Evolutionary conservation across 2,113 vertebrate genomes (phyloP).

Genomic region (Naja naja): DNA sequence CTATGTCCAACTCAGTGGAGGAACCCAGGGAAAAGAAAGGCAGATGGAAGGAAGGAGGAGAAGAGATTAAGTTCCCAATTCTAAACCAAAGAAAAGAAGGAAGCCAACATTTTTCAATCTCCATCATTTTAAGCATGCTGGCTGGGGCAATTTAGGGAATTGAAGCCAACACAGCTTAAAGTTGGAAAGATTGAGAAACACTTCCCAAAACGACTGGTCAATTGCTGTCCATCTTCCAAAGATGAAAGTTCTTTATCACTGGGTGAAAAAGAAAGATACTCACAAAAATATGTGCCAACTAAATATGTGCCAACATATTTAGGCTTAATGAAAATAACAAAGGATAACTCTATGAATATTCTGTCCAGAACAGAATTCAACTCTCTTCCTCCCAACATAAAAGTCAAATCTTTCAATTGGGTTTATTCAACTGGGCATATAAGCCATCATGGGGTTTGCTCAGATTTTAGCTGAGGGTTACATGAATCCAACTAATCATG

Average conservation of each 20-base stretch:
- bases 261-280: not conserved
- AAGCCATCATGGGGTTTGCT: not conserved
- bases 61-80: too few species aligned
- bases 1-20: not conserved
- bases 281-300: not conserved
- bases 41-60: not conserved
- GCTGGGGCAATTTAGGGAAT: not conserved
- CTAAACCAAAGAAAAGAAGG: not conserved
- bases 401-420: not conserved
- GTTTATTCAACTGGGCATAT: not conserved
- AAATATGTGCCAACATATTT: not conserved
- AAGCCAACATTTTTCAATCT: not conserved
- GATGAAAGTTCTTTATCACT: not conserved
- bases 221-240: not conserved
- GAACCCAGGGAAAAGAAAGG: not conserved
- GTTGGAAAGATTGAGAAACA: not conserved
- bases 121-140: not conserved
- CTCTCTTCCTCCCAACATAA: not conserved
- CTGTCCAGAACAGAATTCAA: not conserved
- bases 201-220: fast-evolving
- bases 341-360: not conserved
- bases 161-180: not conserved
- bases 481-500: not conserved
- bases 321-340: not conserved
- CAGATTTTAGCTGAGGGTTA: not conserved